Evolutionary conservation across 2,888 invertebrate genomes (phyloP), one percentile per base, ranked within the genome.

Genomic region (Noctua janthe): DNA sequence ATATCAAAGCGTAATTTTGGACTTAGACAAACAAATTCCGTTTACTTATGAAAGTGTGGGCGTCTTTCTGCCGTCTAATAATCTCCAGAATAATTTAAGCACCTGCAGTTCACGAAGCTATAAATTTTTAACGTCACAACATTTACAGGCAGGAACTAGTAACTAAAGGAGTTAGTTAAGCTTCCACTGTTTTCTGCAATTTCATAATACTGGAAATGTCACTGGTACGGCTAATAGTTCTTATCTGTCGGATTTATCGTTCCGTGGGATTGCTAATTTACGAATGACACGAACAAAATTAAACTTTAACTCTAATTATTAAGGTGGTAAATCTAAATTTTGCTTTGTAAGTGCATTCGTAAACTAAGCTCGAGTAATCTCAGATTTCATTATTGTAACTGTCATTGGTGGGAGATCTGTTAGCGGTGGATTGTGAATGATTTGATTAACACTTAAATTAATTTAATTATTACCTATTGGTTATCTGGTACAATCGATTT

Each of bases 161-260:
- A 29, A 29, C 29, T 29, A 29, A 29, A 29, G 29, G 29, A 29
- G 29, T 29, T 83, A 71, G 72, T 75, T 78, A 77, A 71, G 78
- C 84, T 90, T 84, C 85, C 83, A 78, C 76, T 76, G 85, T 82
- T 89, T 88, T 88, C 81, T 84, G 85, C 82, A 85, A 91, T 92
- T 92, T 92, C 91, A 91, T 91, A 93, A 88, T 85, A 91, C 89
- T 82, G 79, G 84, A 89, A 91, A 93, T 92, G 91, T 90, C 88
- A 90, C 87, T 86, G 88, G 90, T 84, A 89, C 88, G 86, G 87
- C 90, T 92, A 91, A 91, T 92, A 91, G 91, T 91, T 91, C 90
- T 91, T 92, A 92, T 92, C 91, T 89, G 87, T 85, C 83, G 89
- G 85, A 91, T 91, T 92, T 93, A 93, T 92, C 91, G 89, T 89